Evolutionary conservation across 2,113 vertebrate genomes (phyloP), one percentile per base, ranked within the genome.

Genomic region (Pogona vitticeps): DNA sequence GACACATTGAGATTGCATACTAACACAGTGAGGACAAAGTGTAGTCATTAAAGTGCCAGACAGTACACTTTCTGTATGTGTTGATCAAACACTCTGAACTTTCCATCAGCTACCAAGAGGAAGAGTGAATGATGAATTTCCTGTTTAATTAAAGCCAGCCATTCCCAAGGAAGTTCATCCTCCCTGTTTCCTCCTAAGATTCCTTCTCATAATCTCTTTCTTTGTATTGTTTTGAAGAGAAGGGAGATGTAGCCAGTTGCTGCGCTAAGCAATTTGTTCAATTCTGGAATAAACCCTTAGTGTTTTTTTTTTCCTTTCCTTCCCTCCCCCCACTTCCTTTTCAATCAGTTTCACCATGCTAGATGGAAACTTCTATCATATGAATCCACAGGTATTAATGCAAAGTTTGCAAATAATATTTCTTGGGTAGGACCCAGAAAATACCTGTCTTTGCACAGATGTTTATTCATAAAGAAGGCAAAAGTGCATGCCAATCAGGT

Each of bases 71-170:
- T 40, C 42, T 61, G n/a, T 61, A 23, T 75, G 23, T 31, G 56
- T 61, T 71, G 42, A 58, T 82, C 46, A 82, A 71, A 83, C 70
- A 42, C 36, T n/a, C 70, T 83, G 82, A 56, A 83, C 56, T 75
- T 83, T 75, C 23, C 52, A 83, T 61, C 70, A 83, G 56, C 70
- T 73, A 83, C 52, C 33, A 83, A 73, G 40, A 82, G 80, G 31
- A 79, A 83, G 82, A 70, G 59, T 58, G 81, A 83, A 83, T 83
- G 70, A 72, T 72, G 58, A 75, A 83, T 83, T 83, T 75, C 82
- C 82, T 75, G 70, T 75, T 75, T 83, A 40, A 75, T 36, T 59
- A 61, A 83, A 40, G 9, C 33, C 58, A 83, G 23, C 56, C 15
- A 40, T 83, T 83, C 82, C 82, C 56, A 83, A 59, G 52, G 70